Evolutionary conservation across 2,113 vertebrate species (phyloP), one percentile per base, ranked within the genome.

Genomic region (Semicossyphus pulcher): DNA sequence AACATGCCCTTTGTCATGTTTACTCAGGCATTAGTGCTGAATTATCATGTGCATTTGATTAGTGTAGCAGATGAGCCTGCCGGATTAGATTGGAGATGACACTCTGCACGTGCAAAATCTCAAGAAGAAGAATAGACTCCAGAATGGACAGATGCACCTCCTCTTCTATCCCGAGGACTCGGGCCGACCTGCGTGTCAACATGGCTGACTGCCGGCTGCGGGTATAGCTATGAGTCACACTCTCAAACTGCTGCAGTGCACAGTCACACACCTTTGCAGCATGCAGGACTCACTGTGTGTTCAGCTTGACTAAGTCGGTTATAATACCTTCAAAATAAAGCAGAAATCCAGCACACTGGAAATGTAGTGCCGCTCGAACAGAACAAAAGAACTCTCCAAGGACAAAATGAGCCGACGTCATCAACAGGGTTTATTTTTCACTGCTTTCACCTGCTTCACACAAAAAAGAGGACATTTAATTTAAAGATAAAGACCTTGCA

Each of bases 191-290:
- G 56, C 12, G 63, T 86, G 81, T 86, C 88, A 86, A 39, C 73
- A 77, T 86, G 78, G 71, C 83, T 45, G 83, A 62, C 58, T 58
- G 48, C 72, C 73, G 83, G 78, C 74, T 83, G 74, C 32, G 44
- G 45, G 51, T 53, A 72, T 66, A 60, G 73, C 76, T 71, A 87
- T 92, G 91, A 93, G 76, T 91, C 91, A 92, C 81, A 62, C 54
- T 86, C 73, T 91, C 91, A 92, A 80, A 62, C 54, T 86, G 73
- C 68, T 87, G 83, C 85, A 85, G 72, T 77, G 59, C 62, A 72
- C 69, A 58, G 2, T 53, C 67, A 73, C 76, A 82, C 65, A 77
- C 65, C 53, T 80, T 72, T 70, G 44, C 61, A 68, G 76, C 63
- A 84, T 15, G 10, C 44, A 68, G 56, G 42, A 47, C 42, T 76